Base-by-base conservation (phyloP, 2,113 vertebrate genomes). In the Platycercus adscitus region DNA sequence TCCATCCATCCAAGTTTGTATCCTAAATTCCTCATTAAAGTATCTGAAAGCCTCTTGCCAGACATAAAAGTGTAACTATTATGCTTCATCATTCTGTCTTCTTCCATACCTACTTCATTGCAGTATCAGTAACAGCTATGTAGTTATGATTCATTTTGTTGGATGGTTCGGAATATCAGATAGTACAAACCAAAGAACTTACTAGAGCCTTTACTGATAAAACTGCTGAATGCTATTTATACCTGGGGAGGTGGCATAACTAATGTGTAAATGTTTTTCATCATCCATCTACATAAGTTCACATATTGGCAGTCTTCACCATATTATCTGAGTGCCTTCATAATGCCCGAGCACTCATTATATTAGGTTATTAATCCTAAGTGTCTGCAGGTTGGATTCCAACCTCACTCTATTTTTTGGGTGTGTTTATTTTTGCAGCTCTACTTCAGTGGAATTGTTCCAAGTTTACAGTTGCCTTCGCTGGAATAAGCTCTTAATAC, bases 81-180 rank as follows among this genome's bases (percentile, higher is more conserved):
- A 43, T 11, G 7, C 85, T 72, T 85, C 39, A 33, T 81, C 23
- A 47, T 81, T 90, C 49, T 85, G 43, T 43, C n/a, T 73, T 78
- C 89, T 94, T 76, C 37, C 43, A 55, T 68, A 53, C 31, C 18
- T 39, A 58, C 28, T 85, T 86, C 70, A 73, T 10, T 58, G 19
- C 44, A 58, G 24, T 35, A 88, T 9, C 52, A 77, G 52, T 88
- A 53, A 50, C 29, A 47, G 33, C 37, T 53, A 8, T 46, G 9
- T 19, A 35, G 63, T 80, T 92, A 79, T 65, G 39, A 88, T 89
- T 88, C 21, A 76, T 89, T 95, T 91, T 89, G 21, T 35, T 80
- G 53, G 28, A 53, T 86, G 41, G 9, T 17, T 77, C 20, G 19
- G 63, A 91, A 73, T 82, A 78, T 95, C 65, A 78, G 26, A 81